phyloP scores from a whole-genome alignment of 2,113 vertebrate species.

The Lota lota region DNA sequence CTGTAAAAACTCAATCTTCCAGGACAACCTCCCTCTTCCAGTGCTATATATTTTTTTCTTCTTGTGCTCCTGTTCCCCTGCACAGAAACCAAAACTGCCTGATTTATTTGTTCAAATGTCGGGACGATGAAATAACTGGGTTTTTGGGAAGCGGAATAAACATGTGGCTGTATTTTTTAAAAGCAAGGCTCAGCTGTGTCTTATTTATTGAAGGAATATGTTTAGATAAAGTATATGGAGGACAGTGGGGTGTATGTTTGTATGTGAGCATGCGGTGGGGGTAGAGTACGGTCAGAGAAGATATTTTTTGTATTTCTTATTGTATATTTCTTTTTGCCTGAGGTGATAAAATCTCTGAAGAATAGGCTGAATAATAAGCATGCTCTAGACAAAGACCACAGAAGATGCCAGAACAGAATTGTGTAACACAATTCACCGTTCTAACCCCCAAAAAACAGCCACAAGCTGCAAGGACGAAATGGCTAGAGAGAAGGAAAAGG shows the following conservation, averaged over 20 bases:
- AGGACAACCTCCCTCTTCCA: constrained; percentile 1
- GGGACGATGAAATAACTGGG: constrained; percentile 59
- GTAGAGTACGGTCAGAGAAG: constrained; percentile 21
- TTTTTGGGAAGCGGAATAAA: constrained; percentile 46
- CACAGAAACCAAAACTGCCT: constrained; percentile 42
- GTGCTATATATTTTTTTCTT: neutral
- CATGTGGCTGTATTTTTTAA: constrained; percentile 24
- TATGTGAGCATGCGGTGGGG: constrained; percentile 4
- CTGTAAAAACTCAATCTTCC: constrained; percentile 31
- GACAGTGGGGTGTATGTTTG: neutral
- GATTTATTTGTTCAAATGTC: constrained; percentile 64
- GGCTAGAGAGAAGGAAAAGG: neutral
- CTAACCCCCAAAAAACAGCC: constrained; percentile 12
- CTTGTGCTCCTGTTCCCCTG: constrained; percentile 21
- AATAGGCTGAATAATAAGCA: constrained; percentile 57
- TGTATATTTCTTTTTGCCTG: constrained; percentile 21
- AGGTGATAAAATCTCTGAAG: constrained; percentile 36
- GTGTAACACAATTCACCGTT: constrained; percentile 38
- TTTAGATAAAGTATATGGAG: constrained; percentile 55
- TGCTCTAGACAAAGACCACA: constrained; percentile 28
- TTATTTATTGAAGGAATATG: constrained; percentile 66
- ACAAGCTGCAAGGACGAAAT: neutral
- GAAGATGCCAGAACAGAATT: constrained; percentile 28
- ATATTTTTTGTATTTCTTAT: neutral
- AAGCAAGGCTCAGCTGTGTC: constrained; percentile 38